These are phyloP conservation scores for Zaprionus taronus DNA, from an alignment of 1,140 invertebrate genomes.

Conservation along the genomic window DNA sequence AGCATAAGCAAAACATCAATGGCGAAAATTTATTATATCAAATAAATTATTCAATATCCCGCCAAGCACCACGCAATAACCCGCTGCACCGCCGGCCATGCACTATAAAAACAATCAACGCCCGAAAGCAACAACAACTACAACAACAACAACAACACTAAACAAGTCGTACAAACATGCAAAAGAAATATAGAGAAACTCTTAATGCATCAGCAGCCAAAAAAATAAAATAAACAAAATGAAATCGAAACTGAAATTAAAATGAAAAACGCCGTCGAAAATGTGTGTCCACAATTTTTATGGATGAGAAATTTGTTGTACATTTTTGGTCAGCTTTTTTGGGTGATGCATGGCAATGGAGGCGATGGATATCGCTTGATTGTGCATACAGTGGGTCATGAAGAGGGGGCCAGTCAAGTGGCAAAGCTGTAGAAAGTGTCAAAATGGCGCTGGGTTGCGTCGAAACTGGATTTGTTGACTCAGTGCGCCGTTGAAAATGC, in stretches of 20 bases:
- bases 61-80: conserved; percentile 7
- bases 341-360: conserved; percentile 30
- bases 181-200: conserved; percentile 19
- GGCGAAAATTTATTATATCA: conserved; percentile 45
- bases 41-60: conserved; percentile 55
- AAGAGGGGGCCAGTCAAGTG: conserved; percentile 9
- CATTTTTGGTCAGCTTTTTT: conserved; percentile 44
- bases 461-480: conserved; percentile 44
- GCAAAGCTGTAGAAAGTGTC: conserved; percentile 49
- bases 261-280: conserved; percentile 22
- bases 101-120: conserved; percentile 36
- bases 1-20: conserved; percentile 53
- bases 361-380: conserved; percentile 33
- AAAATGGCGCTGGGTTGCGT: conserved; percentile 32
- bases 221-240: conserved; percentile 14
- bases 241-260: conserved; percentile 28
- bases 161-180: neutral
- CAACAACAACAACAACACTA: conserved; percentile 14
- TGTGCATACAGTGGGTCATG: conserved; percentile 8
- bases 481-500: conserved; percentile 11
- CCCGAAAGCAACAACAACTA: conserved; percentile 12
- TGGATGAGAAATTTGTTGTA: conserved; percentile 48
- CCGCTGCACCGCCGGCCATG: neutral
- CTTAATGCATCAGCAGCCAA: conserved; percentile 7
- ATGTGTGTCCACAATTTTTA: conserved; percentile 54